Conservation (phyloP, 1,140 invertebrate species). For the Anagrus nilaparvatae region DNA sequence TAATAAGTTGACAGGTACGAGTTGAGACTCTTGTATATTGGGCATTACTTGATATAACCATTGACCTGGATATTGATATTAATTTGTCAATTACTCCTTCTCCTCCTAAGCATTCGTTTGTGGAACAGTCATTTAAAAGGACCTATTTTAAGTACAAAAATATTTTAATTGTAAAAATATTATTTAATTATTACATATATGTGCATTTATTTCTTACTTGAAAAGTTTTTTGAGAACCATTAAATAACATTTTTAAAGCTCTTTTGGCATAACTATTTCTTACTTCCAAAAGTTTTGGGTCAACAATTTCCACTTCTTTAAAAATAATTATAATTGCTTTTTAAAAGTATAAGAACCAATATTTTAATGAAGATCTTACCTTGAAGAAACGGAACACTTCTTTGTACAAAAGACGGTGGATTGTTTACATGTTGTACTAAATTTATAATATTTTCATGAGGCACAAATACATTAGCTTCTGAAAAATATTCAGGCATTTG, state of each 20-base stretch:
- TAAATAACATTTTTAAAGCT: conserved; percentile 38
- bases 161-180: conserved; percentile 1
- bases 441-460: conserved; percentile 33
- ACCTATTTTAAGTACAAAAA: conserved; percentile 26
- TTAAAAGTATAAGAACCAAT: no score
- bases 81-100: conserved; percentile 39
- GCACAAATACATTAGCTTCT: conserved; percentile 37
- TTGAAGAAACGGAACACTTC: conserved; percentile 31
- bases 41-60: conserved; percentile 39
- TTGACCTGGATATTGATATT: conserved; percentile 36
- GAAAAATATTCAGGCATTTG: conserved; percentile 33
- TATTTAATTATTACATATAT: conserved; percentile 1
- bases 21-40: conserved; percentile 38
- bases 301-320: conserved; percentile 34
- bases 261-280: conserved; percentile 37
- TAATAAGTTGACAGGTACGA: conserved; percentile 39
- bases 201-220: conserved; percentile 23
- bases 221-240: conserved; percentile 40
- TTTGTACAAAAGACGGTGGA: conserved; percentile 29
- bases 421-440: conserved; percentile 29
- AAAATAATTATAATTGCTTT: conserved; percentile 7
- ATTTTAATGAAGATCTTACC: conserved; percentile 18
- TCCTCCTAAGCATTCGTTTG: conserved; percentile 32
- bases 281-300: conserved; percentile 31
- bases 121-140: conserved; percentile 37